phyloP scores from a whole-genome alignment of 2,797 vertebrate genomes.

The Crocodylus rhombifer region DNA sequence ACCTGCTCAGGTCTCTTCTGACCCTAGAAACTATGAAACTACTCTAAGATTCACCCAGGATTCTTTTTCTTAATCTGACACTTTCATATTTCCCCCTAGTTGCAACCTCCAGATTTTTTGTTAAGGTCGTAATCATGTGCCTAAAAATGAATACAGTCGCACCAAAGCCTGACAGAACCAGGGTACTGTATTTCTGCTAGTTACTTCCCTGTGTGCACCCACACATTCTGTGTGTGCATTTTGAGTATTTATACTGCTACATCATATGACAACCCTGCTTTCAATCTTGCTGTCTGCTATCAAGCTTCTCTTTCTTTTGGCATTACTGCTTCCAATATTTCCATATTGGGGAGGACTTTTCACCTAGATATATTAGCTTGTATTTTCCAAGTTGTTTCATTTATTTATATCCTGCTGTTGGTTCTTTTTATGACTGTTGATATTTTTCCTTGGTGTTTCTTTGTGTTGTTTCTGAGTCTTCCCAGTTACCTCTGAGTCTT shows the following conservation, averaged over 20 bases:
- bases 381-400: neutral
- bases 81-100: too few species aligned
- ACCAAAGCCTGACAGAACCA: neutral
- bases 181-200: neutral
- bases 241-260: neutral
- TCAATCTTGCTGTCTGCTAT: neutral
- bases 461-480: neutral
- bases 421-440: neutral
- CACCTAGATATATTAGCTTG: neutral
- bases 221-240: too few species aligned
- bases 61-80: too few species aligned
- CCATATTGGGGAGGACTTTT: neutral
- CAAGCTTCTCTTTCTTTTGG: neutral
- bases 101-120: neutral
- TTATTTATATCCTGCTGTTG: neutral
- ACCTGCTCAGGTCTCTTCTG: too few species aligned
- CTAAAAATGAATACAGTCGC: neutral
- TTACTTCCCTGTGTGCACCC: neutral
- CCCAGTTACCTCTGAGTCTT: neutral
- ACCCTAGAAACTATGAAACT: too few species aligned
- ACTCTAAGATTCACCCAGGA: too few species aligned
- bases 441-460: neutral
- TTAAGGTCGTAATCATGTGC: neutral
- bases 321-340: neutral
- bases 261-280: neutral